A percentile compares a stretch with the other conserved stretches of the same genome.
Conservation (phyloP, 2,113 vertebrate species). For the Chionomys nivalis region DNA sequence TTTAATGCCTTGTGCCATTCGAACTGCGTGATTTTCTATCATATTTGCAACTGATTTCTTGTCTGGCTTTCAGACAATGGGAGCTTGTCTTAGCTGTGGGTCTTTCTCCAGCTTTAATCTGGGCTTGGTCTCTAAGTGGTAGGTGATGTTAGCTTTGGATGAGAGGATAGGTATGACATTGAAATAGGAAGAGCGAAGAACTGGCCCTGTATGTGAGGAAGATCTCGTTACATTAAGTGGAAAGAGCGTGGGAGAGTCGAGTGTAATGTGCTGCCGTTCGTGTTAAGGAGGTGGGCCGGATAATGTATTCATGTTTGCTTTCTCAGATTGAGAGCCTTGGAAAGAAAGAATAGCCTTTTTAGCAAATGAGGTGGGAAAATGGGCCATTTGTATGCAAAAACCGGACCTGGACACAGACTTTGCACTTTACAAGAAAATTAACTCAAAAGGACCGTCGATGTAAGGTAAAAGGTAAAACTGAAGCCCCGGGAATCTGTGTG, state of each 20-base stretch:
- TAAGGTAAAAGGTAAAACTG: constrained; percentile 32
- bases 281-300: background rate
- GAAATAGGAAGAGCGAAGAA: constrained; percentile 1
- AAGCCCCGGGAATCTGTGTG: background rate
- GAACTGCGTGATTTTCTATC: no score
- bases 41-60: background rate
- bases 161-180: background rate
- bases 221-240: background rate
- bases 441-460: background rate
- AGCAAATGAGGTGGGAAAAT: constrained; percentile 9
- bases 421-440: background rate
- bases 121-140: background rate
- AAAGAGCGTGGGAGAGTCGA: background rate
- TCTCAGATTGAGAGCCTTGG: background rate
- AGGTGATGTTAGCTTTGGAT: constrained; percentile 34
- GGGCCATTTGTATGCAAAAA: constrained; percentile 28
- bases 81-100: background rate
- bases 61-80: background rate
- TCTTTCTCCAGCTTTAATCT: background rate
- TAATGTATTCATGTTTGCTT: constrained; percentile 13
- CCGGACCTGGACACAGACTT: constrained; percentile 25
- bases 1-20: background rate
- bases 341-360: background rate
- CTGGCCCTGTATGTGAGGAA: background rate
- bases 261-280: background rate